Base-by-base conservation (phyloP, 2,113 vertebrate species). In the Henicopernis longicauda region DNA sequence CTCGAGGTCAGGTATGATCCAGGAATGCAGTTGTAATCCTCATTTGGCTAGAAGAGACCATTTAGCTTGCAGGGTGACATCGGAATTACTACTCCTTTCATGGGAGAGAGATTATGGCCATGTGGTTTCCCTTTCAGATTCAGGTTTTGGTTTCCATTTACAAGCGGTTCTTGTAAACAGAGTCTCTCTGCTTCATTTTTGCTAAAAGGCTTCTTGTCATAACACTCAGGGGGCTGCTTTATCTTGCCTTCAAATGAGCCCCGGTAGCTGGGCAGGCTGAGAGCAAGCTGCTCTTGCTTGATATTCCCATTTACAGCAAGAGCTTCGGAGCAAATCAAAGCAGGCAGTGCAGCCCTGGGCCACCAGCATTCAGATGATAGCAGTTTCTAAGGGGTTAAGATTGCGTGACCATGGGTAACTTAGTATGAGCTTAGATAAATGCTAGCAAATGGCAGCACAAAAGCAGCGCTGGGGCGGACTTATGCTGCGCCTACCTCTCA, bases 121-220 rank as follows among this genome's bases (percentile, higher is more conserved):
- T 95, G 96, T 93, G 93, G 85, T 93, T 96, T 96, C 96, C 80
- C 92, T 95, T 97, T 95, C 82, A 94, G 50, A 79, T 93, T 93
- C 6, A 1, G 44, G 84, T 71, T 86, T 92, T 94, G 55, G 82
- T 76, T 96, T 97, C 96, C 93, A 95, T 96, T 97, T 95, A 96
- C 91, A 96, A 95, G 87, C 6, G 0, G 54, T 59, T 97, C 82
- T 91, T 97, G 87, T 97, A 97, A 97, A 97, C 95, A 93, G 82
- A 92, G 49, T 57, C 70, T 86, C 78, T 81, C 78, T 96, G 89
- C 67, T 96, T 96, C 86, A 42, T 94, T 96, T 93, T 97, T 91
- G 82, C 63, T 95, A 88, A 87, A 96, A 97, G 74, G 32, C 58
- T 90, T 82, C 95, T 88, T 97, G 96, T 97, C 96, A 97, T 97